phyloP scores from a whole-genome alignment of 2,797 vertebrate genomes.

The Tolypeutes matacus region DNA sequence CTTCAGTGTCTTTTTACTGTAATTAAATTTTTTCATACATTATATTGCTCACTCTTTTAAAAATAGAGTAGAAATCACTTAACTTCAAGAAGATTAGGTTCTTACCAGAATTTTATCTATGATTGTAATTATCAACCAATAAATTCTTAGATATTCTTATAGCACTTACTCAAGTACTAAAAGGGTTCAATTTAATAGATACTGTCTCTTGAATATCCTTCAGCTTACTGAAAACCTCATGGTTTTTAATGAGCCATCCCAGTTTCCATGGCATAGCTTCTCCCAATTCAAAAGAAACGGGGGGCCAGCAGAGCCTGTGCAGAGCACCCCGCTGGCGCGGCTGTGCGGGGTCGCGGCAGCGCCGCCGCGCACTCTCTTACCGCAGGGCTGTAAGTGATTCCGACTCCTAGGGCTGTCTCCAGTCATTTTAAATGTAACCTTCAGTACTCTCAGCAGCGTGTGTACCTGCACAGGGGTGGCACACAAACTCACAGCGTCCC shows the following conservation, averaged over 20 bases:
- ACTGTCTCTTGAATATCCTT: not conserved
- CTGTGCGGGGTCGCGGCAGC: fast-evolving
- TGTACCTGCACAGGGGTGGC: not conserved
- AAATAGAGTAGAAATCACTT: too few species aligned
- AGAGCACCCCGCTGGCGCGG: fast-evolving
- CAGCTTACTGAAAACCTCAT: not conserved
- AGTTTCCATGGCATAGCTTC: not conserved
- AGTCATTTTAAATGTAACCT: not conserved
- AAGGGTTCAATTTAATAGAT: not conserved
- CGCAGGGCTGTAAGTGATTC: not conserved
- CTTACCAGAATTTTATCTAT: not conserved
- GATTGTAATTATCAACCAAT: fast-evolving
- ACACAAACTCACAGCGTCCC: fast-evolving
- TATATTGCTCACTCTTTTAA: not conserved
- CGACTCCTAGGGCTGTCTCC: not conserved
- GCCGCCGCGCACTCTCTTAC: fast-evolving
- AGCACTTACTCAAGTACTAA: not conserved
- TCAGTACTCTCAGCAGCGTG: not conserved
- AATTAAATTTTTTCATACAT: not conserved
- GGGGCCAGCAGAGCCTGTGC: too few species aligned
- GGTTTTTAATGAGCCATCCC: not conserved
- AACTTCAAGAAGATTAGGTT: not conserved
- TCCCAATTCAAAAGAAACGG: not conserved
- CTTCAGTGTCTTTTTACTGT: not conserved
- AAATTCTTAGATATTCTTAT: fast-evolving